phyloP scores from a whole-genome alignment of 2,797 vertebrate genomes.

The Coranthus polyacanthus region DNA sequence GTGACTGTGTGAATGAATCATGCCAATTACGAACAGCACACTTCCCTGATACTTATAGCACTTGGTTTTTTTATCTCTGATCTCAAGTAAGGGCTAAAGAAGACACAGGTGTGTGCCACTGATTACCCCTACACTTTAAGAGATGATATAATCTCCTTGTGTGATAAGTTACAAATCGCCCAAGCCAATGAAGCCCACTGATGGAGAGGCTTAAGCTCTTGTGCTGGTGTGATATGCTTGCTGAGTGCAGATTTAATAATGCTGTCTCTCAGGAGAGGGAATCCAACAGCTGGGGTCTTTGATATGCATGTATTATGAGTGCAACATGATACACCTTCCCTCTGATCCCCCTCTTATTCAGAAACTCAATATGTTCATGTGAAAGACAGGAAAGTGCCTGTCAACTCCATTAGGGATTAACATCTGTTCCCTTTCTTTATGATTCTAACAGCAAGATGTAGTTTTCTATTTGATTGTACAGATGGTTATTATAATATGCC shows the following conservation, averaged over 20 bases:
- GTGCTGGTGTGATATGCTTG: conserved; percentile 78
- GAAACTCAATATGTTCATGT: conserved; percentile 89
- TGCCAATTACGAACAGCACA: conserved; percentile 71
- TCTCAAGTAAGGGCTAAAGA: conserved; percentile 68
- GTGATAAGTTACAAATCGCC: conserved; percentile 92
- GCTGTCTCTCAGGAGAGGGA: conserved; percentile 93
- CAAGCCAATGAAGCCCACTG: conserved; percentile 70
- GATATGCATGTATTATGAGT: conserved; percentile 96
- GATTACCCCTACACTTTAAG: conserved; percentile 91
- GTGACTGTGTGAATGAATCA: conserved; percentile 68
- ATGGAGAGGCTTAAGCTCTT: conserved; percentile 80
- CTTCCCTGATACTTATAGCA: conserved; percentile 66
- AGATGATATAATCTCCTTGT: conserved; percentile 90
- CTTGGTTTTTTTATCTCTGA: conserved; percentile 57
- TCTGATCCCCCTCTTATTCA: conserved; percentile 92
- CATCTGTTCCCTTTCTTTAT: conserved; percentile 85
- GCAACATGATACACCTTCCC: conserved; percentile 97
- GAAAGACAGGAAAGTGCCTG: conserved; percentile 85
- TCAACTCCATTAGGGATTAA: conserved; percentile 86
- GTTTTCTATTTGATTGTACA: conserved; percentile 79
- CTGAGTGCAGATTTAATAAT: conserved; percentile 86
- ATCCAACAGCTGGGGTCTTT: conserved; percentile 96
- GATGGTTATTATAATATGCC: conserved; percentile 80
- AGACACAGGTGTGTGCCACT: conserved; percentile 93
- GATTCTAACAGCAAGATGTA: conserved; percentile 80